Evolutionary conservation across 2,888 invertebrate genomes (phyloP), one percentile per base, ranked within the genome.

Genomic region (Cataglyphis livida): DNA sequence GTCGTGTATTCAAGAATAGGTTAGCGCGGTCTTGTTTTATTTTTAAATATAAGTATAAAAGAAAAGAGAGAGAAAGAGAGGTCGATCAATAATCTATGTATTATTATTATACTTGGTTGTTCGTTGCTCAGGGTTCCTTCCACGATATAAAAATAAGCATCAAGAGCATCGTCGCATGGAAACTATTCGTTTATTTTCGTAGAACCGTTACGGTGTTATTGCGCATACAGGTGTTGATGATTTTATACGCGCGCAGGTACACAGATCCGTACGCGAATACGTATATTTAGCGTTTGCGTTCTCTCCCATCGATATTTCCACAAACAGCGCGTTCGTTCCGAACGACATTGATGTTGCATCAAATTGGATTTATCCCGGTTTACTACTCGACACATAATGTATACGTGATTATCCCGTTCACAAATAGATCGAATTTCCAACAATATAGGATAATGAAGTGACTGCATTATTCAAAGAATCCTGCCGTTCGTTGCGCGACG

Each of bases 361-460:
- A 44, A 61, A 79, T 79, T 71, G 71, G 44, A 79, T 79, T 79
- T 71, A 71, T 79, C 59, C 12, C 18, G 70, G 70, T 71, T 79
- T 61, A 71, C 59, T 59, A 21, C 35, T 59, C 71, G 78, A 35
- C 59, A 71, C 71, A 79, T 61, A 79, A 59, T 71, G 44, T 35
- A 79, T 25, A 70, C 35, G 59, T 59, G 71, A 79, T 79, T 61
- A 71, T 71, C 71, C 44, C 59, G 71, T 71, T 71, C 48, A 57
- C 78, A 79, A 79, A 79, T 48, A 79, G 78, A 79, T 79, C 71
- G 59, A 71, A 61, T 79, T 71, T 57, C 48, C 78, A 71, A 79
- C 78, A 71, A 79, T 79, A 48, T 35, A 71, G 59, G 21, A 12
- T 79, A 79, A 79, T 71, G 78, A 71, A 71, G 71, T 61, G 54